Conservation (phyloP, 2,113 vertebrate genomes). For the Brachionichthys hirsutus region DNA sequence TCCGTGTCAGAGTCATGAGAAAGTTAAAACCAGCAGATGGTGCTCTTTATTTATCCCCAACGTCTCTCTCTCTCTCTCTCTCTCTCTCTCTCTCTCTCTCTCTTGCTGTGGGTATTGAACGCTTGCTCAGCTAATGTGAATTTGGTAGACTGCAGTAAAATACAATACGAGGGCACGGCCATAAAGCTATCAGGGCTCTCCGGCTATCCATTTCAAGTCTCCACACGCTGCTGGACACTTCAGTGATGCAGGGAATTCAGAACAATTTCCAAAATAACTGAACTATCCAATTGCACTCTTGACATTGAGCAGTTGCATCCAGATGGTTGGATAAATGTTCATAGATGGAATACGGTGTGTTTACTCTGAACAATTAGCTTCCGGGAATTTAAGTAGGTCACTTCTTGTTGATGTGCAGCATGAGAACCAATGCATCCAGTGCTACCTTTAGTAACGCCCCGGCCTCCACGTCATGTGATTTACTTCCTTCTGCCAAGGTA, state of each 20-base stretch:
- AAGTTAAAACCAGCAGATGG: slow-evolving; percentile 54
- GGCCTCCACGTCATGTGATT: slow-evolving; percentile 31
- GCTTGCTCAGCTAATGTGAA: slow-evolving; percentile 43
- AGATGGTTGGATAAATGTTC: slow-evolving; percentile 22
- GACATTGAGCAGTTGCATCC: slow-evolving; percentile 11
- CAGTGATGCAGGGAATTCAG: not conserved
- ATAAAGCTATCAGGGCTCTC: slow-evolving; percentile 15
- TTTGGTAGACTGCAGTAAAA: slow-evolving; percentile 43
- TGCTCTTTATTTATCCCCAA: slow-evolving; percentile 47
- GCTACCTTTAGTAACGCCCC: slow-evolving; percentile 43
- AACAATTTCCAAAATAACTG: slow-evolving; percentile 2
- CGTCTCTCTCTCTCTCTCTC: not conserved
- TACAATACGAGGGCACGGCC: slow-evolving; percentile 30
- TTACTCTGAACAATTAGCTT: slow-evolving; percentile 44
- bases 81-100: not conserved
- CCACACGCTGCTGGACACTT: slow-evolving; percentile 17
- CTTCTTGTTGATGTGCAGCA: slow-evolving; percentile 42
- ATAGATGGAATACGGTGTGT: slow-evolving; percentile 13
- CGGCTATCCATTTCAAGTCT: slow-evolving; percentile 20
- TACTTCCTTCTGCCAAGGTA: slow-evolving; percentile 44
- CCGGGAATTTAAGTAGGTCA: slow-evolving; percentile 59
- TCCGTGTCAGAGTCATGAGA: not conserved
- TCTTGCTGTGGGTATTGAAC: slow-evolving; percentile 4
- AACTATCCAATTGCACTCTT: slow-evolving; percentile 4
- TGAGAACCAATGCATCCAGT: slow-evolving; percentile 57